These are phyloP conservation scores for Calliopsis andreniformis DNA, from an alignment of 1,140 invertebrate species.

Conservation along the genomic window DNA sequence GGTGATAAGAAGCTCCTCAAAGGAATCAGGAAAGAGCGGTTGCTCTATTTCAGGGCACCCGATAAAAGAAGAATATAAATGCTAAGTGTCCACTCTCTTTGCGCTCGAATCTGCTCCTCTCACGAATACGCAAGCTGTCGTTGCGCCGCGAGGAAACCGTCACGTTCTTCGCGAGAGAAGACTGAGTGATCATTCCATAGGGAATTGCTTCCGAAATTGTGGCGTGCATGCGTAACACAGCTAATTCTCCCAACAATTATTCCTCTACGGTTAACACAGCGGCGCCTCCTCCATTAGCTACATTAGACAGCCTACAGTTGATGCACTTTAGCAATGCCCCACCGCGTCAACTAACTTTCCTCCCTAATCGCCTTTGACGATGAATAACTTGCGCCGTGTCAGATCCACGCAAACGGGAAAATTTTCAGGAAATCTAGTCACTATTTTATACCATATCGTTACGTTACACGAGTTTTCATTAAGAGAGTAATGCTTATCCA, in stretches of 20 bases:
- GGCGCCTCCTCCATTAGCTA: slow-evolving; percentile 56
- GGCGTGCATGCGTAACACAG: neutral
- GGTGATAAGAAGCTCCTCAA: slow-evolving; percentile 40
- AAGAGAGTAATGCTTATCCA: neutral
- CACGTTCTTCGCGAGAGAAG: too few species aligned
- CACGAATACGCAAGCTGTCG: too few species aligned
- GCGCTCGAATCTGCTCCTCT: neutral
- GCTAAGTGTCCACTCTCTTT: slow-evolving; percentile 37
- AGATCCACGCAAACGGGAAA: neutral
- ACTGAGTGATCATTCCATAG: too few species aligned
- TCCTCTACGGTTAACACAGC: slow-evolving; percentile 1
- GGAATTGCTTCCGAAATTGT: neutral
- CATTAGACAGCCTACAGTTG: slow-evolving; percentile 40
- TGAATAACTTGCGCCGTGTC: slow-evolving; percentile 24
- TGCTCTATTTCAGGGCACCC: slow-evolving; percentile 28
- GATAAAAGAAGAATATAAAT: slow-evolving; percentile 46
- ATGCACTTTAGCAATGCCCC: slow-evolving; percentile 37
- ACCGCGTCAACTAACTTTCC: slow-evolving; percentile 18
- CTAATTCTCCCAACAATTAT: slow-evolving; percentile 53
- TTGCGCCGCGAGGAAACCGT: neutral
- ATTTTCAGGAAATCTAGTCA: neutral
- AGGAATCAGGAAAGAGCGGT: slow-evolving; percentile 21
- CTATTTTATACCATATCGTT: neutral
- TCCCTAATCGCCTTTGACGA: slow-evolving; percentile 45
- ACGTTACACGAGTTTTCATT: neutral